Conservation (phyloP, 1,140 invertebrate genomes). For the Asbolus verrucosus region DNA sequence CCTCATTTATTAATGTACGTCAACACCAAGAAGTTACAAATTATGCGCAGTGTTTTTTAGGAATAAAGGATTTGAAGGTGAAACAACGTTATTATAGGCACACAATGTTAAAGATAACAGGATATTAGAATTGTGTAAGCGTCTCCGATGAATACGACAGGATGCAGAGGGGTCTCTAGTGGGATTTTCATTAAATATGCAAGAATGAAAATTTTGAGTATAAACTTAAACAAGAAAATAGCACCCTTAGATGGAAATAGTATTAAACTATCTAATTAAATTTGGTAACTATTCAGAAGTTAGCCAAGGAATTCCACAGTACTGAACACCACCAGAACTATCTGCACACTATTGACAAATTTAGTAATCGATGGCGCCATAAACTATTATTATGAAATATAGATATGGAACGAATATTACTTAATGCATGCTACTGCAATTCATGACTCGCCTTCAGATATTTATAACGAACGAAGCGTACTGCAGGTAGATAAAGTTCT, state of each 20-base stretch:
- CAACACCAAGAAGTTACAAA: background rate
- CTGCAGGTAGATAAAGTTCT: background rate
- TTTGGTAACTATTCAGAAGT: background rate
- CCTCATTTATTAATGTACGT: background rate
- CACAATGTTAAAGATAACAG: constrained; percentile 31
- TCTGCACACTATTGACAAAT: constrained; percentile 15
- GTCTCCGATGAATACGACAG: constrained; percentile 30
- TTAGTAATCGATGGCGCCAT: background rate
- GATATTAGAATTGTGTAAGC: constrained; percentile 23
- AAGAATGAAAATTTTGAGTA: background rate
- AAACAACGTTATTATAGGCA: constrained; percentile 8
- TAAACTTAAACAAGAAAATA: constrained; percentile 5
- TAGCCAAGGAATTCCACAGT: background rate
- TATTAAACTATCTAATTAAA: background rate
- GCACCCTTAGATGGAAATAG: background rate
- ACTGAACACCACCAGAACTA: background rate
- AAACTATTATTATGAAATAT: constrained; percentile 12
- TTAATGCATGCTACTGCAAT: constrained; percentile 20
- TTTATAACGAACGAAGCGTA: constrained; percentile 15
- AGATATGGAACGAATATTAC: constrained; percentile 32
- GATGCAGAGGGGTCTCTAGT: constrained; percentile 14
- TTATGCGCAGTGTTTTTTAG: background rate
- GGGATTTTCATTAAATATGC: constrained; percentile 24
- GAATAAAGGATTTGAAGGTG: constrained; percentile 1
- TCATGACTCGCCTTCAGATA: constrained; percentile 25